Evolutionary conservation across 53 echinoderm and acorn worm species (phyloP).

Genomic region (Paracentrotus lividus): DNA sequence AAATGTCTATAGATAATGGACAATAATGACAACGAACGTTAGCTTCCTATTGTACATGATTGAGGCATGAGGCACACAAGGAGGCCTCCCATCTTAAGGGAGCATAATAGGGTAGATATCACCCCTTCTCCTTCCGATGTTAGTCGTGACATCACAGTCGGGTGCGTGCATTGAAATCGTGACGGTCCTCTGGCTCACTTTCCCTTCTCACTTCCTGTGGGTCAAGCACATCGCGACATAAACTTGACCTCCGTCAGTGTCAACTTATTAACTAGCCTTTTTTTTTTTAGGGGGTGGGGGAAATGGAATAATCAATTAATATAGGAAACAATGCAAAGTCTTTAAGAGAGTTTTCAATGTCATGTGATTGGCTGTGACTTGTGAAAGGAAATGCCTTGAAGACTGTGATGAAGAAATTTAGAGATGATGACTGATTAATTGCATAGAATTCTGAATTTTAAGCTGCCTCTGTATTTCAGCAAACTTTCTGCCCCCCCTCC

Average conservation of each 20-base stretch:
- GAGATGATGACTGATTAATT: background rate
- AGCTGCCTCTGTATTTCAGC: background rate
- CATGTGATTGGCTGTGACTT: background rate
- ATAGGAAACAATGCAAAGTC: background rate
- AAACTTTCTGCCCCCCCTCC: background rate
- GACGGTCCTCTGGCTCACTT: constrained; percentile 21
- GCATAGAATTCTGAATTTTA: background rate
- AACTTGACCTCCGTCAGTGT: background rate
- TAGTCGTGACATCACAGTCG: background rate
- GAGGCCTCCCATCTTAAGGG: constrained; percentile 8
- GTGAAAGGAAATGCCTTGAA: background rate
- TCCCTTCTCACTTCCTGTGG: constrained; percentile 12
- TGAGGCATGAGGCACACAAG: background rate
- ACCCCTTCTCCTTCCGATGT: constrained; percentile 27
- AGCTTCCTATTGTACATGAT: background rate
- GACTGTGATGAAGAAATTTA: background rate
- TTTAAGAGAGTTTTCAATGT: background rate
- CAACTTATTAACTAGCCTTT: background rate
- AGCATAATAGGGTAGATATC: background rate
- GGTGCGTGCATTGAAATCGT: background rate
- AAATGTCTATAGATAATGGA: too few relatives aligned
- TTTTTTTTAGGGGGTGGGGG: too few relatives aligned
- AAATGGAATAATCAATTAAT: constrained; percentile 12
- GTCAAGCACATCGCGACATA: background rate
- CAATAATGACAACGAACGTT: background rate